Conservation (phyloP, 1,140 invertebrate genomes). For the Hirudo medicinalis region DNA sequence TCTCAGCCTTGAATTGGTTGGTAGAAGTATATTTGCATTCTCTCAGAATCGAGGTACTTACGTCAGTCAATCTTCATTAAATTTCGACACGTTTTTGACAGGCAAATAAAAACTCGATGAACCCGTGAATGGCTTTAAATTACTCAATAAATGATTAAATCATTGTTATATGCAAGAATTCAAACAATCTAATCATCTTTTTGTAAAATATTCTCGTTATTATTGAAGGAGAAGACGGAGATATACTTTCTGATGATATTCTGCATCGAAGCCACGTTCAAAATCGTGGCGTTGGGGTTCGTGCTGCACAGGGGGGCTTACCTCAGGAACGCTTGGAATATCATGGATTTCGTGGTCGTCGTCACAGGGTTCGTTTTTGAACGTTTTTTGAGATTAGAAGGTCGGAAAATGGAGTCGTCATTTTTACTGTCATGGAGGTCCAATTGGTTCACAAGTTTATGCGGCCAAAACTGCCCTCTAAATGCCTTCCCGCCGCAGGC, state of each 20-base stretch:
- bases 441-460: too few species aligned
- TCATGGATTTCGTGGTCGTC: conserved; percentile 99
- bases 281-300: conserved; percentile 99
- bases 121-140: neutral
- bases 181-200: neutral
- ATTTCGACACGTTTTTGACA: neutral
- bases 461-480: too few species aligned
- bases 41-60: neutral
- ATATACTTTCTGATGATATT: conserved; percentile 99
- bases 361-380: conserved; percentile 86
- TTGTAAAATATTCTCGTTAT: conserved; percentile 2
- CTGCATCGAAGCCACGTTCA: conserved; percentile 98
- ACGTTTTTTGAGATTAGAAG: neutral
- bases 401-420: too few species aligned
- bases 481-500: too few species aligned
- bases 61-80: neutral
- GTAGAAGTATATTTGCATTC: neutral
- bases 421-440: too few species aligned
- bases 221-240: conserved; percentile 85
- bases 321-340: conserved; percentile 99
- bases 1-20: conserved; percentile 90
- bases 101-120: neutral
- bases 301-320: conserved; percentile 97
- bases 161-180: too few species aligned
- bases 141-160: too few species aligned